A percentile compares a stretch with the other conserved stretches of the same genome.
These are phyloP conservation scores for Sitta europaea DNA, from an alignment of 2,113 vertebrate species.

Conservation along the genomic window DNA sequence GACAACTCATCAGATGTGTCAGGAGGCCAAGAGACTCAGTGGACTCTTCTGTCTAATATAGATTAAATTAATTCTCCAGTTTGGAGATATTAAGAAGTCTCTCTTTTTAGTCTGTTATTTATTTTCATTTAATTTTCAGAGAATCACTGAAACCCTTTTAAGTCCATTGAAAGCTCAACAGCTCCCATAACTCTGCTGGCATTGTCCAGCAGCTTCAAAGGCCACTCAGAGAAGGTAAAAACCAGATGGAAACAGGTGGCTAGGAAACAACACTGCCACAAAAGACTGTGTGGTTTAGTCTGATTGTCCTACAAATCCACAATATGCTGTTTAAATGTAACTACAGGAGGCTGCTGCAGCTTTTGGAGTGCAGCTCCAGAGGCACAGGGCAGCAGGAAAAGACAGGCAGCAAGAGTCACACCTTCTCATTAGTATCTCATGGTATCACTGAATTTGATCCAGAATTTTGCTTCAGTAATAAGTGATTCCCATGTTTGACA, in stretches of 20 bases:
- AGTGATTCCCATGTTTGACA: not conserved
- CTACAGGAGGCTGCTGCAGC: not conserved
- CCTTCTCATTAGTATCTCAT: not conserved
- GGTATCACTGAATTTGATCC: not conserved
- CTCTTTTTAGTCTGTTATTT: not conserved
- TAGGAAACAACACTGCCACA: not conserved
- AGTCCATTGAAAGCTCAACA: not conserved
- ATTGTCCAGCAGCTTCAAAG: not conserved
- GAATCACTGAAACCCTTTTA: not conserved
- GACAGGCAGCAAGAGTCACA: not conserved
- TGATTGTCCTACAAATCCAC: not conserved
- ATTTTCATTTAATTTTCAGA: not conserved
- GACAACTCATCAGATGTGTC: not conserved
- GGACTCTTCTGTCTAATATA: not conserved
- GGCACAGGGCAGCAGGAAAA: not conserved
- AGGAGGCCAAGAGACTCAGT: not conserved
- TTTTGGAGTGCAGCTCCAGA: not conserved
- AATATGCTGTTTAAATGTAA: not conserved
- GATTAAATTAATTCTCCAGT: not conserved
- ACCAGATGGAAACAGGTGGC: not conserved
- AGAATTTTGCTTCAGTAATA: not conserved
- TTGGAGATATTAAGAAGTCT: not conserved
- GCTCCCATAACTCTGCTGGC: not conserved
- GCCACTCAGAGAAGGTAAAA: not conserved
- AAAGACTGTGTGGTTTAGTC: not conserved